phyloP scores from a whole-genome alignment of 2,888 invertebrate species.

The Eupithecia subumbrata region DNA sequence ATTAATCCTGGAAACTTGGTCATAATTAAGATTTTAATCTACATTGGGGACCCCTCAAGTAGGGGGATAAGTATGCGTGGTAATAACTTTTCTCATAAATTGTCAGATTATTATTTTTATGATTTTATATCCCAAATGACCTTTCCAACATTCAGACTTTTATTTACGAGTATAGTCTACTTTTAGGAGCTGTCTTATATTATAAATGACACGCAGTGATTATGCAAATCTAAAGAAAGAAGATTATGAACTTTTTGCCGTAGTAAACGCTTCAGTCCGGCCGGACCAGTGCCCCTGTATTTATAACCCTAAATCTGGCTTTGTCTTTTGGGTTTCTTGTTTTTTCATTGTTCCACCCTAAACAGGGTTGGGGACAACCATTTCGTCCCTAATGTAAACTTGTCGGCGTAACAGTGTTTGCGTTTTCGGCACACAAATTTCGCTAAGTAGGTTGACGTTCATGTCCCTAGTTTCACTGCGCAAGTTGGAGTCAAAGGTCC shows the following conservation, averaged over 20 bases:
- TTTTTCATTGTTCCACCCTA: slow-evolving; percentile 64
- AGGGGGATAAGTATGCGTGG: slow-evolving; percentile 59
- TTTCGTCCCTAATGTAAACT: slow-evolving; percentile 62
- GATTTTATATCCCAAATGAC: slow-evolving; percentile 47
- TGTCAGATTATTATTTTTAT: slow-evolving; percentile 68
- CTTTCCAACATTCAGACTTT: slow-evolving; percentile 11
- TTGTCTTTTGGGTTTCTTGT: slow-evolving; percentile 61
- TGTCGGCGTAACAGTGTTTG: slow-evolving; percentile 61
- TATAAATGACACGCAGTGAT: slow-evolving; percentile 29
- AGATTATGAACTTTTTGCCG: slow-evolving; percentile 38
- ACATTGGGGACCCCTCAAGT: slow-evolving; percentile 57
- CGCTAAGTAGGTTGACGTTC: slow-evolving; percentile 48
- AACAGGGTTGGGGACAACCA: slow-evolving; percentile 56
- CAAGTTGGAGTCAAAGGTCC: slow-evolving; percentile 30
- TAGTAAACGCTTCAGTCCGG: slow-evolving; percentile 41
- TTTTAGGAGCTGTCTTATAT: slow-evolving; percentile 20
- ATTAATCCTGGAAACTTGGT: slow-evolving; percentile 72
- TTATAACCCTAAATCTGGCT: slow-evolving; percentile 58
- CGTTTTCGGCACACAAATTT: slow-evolving; percentile 59
- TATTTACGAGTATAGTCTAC: not conserved
- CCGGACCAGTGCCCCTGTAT: slow-evolving; percentile 51
- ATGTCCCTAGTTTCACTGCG: slow-evolving; percentile 40
- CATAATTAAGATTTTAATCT: slow-evolving; percentile 80
- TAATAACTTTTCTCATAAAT: slow-evolving; percentile 73
- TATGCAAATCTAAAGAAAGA: slow-evolving; percentile 40